Evolutionary conservation across 2,888 invertebrate genomes (phyloP), one percentile per base, ranked within the genome.

Genomic region (Melanchra persicariae): DNA sequence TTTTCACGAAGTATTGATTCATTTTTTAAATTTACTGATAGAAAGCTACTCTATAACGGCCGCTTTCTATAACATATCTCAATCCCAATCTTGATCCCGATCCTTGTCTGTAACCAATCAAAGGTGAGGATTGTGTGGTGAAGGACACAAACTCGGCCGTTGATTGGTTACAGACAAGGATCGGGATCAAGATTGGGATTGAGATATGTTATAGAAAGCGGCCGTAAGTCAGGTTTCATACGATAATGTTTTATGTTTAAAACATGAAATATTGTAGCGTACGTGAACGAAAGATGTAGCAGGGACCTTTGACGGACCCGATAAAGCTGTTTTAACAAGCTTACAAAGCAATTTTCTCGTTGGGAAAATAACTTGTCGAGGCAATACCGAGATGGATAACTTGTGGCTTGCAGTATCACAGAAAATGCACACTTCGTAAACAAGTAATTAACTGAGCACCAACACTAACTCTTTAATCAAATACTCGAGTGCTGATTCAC

Each of bases 331-430:
- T 77, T 82, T 89, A 88, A 88, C 86, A 81, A 87, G 85, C 82
- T 87, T 87, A 86, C 80, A 81, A 84, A 86, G 83, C 83, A 84
- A 88, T 89, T 85, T 87, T 83, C 79, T 76, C 79, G 68, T 77
- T 71, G 76, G 70, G 73, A 77, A 84, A 85, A 84, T 83, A 82
- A 82, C 77, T 76, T 72, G 58, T 49, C 58, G 68, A 70, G 66
- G 78, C 69, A 71, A 72, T 74, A 77, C 79, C 64, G 68, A 73
- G 43, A 59, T 69, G 30, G 61, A 69, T 74, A 69, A 61, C 40
- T 51, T 64, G 61, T 70, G 57, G 47, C 51, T 57, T 63, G 40
- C 43, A 77, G 26, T 65, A 81, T 49, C 30, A 51, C 22, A 62
- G 47, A 77, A 54, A 77, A 77, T 77, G 52, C 77, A 61, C 26